Percentiles rank a stretch among this genome's conserved stretches.
Evolutionary conservation across 2,113 vertebrate genomes (phyloP).

Genomic region (Philantomba maxwellii): DNA sequence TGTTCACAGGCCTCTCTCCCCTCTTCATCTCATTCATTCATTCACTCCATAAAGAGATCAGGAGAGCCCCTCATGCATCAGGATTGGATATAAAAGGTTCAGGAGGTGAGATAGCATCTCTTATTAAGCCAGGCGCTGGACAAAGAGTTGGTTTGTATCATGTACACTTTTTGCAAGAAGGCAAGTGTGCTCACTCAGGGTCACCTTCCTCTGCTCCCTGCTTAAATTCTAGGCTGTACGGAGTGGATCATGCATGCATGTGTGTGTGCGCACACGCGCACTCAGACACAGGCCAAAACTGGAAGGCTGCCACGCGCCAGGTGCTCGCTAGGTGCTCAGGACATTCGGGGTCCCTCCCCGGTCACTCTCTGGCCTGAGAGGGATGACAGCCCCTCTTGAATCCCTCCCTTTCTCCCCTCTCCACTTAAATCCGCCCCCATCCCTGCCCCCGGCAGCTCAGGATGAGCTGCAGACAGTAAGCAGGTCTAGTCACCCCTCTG

Average conservation of each 20-base stretch:
- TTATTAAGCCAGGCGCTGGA: not conserved
- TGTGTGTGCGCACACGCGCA: accelerated
- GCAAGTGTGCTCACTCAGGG: not conserved
- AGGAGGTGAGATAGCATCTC: not conserved
- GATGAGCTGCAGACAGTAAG: too few relatives aligned
- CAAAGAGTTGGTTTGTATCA: not conserved
- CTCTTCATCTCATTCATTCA: not conserved
- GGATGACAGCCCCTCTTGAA: not conserved
- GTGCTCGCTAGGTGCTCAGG: too few relatives aligned
- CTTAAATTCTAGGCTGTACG: not conserved
- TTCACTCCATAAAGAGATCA: not conserved
- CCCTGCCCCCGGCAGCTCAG: not conserved
- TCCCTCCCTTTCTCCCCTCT: not conserved
- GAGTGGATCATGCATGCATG: accelerated
- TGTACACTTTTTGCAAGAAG: not conserved
- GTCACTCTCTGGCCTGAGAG: not conserved
- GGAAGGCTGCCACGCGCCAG: accelerated
- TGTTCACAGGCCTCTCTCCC: not conserved
- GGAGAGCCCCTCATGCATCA: too few relatives aligned
- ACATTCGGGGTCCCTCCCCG: accelerated
- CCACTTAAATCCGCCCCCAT: accelerated
- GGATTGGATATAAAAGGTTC: not conserved
- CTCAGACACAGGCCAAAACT: not conserved
- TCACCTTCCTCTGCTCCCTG: not conserved
- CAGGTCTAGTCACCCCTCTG: not conserved